Percentiles rank a stretch among this genome's conserved stretches.
These are phyloP conservation scores for Isichthys henryi DNA, from an alignment of 2,113 vertebrate species.

Conservation along the genomic window DNA sequence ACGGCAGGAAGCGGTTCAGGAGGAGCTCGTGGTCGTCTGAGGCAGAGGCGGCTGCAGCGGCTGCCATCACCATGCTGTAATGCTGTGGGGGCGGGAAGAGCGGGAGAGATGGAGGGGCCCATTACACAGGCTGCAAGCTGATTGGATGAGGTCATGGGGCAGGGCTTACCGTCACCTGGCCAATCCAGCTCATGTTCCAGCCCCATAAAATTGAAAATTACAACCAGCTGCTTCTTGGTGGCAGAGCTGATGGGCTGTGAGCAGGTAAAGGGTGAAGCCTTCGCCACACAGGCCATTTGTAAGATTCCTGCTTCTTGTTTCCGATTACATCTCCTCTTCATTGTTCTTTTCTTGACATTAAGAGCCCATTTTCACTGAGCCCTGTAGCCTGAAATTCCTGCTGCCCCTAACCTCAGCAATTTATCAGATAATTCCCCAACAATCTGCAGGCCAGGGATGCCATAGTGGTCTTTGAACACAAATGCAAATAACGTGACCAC, in stretches of 20 bases:
- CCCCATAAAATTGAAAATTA: neutral
- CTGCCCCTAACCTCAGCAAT: neutral
- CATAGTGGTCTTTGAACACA: neutral
- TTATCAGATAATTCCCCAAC: neutral
- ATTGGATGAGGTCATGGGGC: neutral
- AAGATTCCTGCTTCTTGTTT: neutral
- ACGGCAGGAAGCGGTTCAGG: conserved; percentile 85
- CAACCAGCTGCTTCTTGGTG: neutral
- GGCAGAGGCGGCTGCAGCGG: conserved; percentile 79
- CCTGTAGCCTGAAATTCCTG: neutral
- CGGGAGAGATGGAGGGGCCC: neutral
- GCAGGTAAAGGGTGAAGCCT: neutral
- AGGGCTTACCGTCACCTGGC: neutral
- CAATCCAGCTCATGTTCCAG: neutral
- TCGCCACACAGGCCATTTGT: neutral
- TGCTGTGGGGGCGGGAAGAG: conserved; percentile 58
- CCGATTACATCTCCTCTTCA: neutral
- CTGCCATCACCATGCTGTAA: conserved; percentile 92
- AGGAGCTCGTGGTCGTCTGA: conserved; percentile 93
- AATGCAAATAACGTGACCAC: neutral
- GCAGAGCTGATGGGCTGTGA: neutral
- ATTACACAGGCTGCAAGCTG: neutral
- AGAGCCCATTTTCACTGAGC: neutral
- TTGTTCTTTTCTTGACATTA: neutral
- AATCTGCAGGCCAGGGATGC: neutral